Percentiles rank a stretch among this genome's conserved stretches.
Evolutionary conservation across 1,140 invertebrate species (phyloP).

Genomic region (Leptopilina clavipes): DNA sequence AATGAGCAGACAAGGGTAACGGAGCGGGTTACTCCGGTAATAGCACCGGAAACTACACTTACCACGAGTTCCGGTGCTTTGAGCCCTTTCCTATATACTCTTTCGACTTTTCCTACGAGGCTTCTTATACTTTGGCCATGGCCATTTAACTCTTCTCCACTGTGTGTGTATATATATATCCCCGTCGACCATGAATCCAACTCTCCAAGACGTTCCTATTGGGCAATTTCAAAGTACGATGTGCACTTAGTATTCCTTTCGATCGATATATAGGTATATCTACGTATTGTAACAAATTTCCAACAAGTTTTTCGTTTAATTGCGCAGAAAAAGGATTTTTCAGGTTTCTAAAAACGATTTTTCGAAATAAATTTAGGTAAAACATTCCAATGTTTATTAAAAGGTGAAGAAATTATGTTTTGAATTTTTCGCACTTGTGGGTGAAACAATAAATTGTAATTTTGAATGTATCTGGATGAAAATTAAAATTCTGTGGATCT

Average conservation of each 20-base stretch:
- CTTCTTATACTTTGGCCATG: constrained; percentile 55
- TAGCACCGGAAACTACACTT: constrained; percentile 70
- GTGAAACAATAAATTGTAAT: too few relatives aligned
- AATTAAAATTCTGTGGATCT: too few relatives aligned
- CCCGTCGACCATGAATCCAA: constrained; percentile 60
- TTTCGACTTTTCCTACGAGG: constrained; percentile 39
- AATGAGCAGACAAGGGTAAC: constrained; percentile 56
- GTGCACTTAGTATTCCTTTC: constrained; percentile 21
- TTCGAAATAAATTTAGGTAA: too few relatives aligned
- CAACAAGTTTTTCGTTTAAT: too few relatives aligned
- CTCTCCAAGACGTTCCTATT: constrained; percentile 12
- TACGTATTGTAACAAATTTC: constrained; percentile 5
- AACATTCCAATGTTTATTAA: too few relatives aligned
- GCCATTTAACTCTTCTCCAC: constrained; percentile 53
- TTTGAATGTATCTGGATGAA: too few relatives aligned
- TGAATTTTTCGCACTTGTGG: too few relatives aligned
- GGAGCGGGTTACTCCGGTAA: constrained; percentile 59
- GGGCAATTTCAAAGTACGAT: constrained; percentile 13
- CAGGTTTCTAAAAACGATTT: too few relatives aligned
- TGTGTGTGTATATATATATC: constrained; percentile 40
- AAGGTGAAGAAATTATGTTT: too few relatives aligned
- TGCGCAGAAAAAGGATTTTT: too few relatives aligned
- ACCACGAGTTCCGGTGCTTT: constrained; percentile 65
- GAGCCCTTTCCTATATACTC: constrained; percentile 51
- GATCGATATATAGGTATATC: too few relatives aligned